Base-by-base conservation (phyloP, 2,113 vertebrate genomes). In the Numenius arquata region DNA sequence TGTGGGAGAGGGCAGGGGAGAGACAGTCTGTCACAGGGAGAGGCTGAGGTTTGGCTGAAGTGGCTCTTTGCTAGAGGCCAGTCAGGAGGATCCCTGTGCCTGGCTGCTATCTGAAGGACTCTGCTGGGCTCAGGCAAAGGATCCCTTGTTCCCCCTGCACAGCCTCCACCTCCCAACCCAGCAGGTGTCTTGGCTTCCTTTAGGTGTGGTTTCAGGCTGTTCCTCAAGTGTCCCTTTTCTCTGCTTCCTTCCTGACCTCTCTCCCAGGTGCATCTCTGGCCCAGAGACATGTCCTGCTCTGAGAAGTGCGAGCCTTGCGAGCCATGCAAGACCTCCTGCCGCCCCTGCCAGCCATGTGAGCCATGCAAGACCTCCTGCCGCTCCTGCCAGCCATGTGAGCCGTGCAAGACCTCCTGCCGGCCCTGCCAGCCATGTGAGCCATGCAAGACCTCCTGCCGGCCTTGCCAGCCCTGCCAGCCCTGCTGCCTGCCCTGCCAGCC, bases 141-240 rank as follows among this genome's bases (percentile, higher is more conserved):
- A 62, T 26, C 23, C 25, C n/a, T 62, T 62, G 36, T 62, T 62
- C 15, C 59, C 16, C 25, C 23, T 62, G 36, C 36, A 38, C 36
- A 38, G 36, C 15, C n/a, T n/a, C n/a, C n/a, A n/a, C n/a, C n/a
- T n/a, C n/a, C 30, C 14, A 26, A 38, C 59, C 23, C 32, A 59
- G 43, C 11, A 70, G 26, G 32, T 59, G 27, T 7, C 52, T n/a
- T 56, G 32, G 11, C 29, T 65, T 4, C 26, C 27, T 21, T 30
- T 5, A 21, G 15, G 1, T 8, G 45, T 30, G 15, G 4, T 4
- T 4, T 8, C 4, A 19, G 16, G 21, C 55, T 52, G 55, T 18
- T 45, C 25, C 55, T 80, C 9, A 45, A 4, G 20, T 45, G 13
- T 40, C 1, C 4, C 3, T 10, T 4, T 47, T 13, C 20, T 45